Percentiles rank a stretch among this genome's conserved stretches.
Evolutionary conservation across 2,113 vertebrate genomes (phyloP).

Genomic region (Hydrolagus affinis): DNA sequence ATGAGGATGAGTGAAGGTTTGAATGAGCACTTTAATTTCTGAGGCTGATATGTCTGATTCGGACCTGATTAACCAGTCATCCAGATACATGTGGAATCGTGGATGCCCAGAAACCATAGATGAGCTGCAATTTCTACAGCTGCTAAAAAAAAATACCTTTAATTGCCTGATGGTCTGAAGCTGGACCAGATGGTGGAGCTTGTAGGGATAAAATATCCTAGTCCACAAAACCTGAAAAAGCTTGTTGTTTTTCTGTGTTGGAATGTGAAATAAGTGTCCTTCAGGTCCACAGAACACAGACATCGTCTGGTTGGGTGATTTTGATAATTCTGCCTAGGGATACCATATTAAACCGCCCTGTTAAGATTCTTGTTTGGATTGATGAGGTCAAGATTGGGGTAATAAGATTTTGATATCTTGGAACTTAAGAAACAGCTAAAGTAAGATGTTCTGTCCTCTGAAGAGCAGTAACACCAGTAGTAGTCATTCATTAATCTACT

Average conservation of each 20-base stretch:
- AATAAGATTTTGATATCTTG: conserved; percentile 19
- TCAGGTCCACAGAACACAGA: conserved; percentile 27
- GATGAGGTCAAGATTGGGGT: conserved; percentile 24
- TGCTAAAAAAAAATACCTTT: conserved; percentile 21
- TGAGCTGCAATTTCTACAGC: conserved; percentile 5
- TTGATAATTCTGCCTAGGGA: conserved; percentile 22
- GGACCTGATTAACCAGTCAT: conserved; percentile 23
- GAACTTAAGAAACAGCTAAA: conserved; percentile 5
- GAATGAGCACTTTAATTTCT: conserved; percentile 27
- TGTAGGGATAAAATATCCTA: conserved; percentile 31
- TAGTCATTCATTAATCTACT: background rate
- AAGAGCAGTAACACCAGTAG: background rate
- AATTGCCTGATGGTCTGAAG: conserved; percentile 30
- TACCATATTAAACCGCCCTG: conserved; percentile 15
- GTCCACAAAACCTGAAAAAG: conserved; percentile 31
- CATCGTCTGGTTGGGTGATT: conserved; percentile 29
- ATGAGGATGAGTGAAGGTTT: background rate
- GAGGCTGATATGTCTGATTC: conserved; percentile 25
- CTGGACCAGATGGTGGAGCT: conserved; percentile 26
- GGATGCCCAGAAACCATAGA: conserved; percentile 24
- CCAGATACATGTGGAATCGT: conserved; percentile 22
- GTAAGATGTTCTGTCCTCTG: background rate
- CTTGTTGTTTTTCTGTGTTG: conserved; percentile 27
- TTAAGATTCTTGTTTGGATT: conserved; percentile 17
- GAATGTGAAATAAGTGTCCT: conserved; percentile 28